phyloP scores from a whole-genome alignment of 2,888 invertebrate species.

The Nasonovia ribisnigri region DNA sequence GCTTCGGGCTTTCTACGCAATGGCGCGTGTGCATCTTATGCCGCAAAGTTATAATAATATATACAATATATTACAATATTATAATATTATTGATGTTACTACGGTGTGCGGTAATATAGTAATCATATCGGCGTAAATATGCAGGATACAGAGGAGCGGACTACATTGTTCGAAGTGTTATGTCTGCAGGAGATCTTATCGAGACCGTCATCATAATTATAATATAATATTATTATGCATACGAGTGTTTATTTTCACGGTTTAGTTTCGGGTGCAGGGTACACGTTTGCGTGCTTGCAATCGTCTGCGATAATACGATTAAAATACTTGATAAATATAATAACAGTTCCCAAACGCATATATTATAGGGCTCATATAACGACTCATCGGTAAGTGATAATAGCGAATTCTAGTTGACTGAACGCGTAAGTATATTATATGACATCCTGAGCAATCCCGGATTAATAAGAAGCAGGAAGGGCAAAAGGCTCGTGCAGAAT shows the following conservation, averaged over 20 bases:
- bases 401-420: neutral
- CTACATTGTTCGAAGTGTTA: neutral
- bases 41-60: neutral
- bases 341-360: neutral
- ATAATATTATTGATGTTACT: neutral
- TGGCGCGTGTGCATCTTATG: neutral
- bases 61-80: neutral
- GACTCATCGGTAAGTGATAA: neutral
- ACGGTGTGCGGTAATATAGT: neutral
- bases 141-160: neutral
- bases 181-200: neutral
- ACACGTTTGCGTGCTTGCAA: neutral
- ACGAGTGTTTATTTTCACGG: neutral
- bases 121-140: neutral
- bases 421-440: neutral
- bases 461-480: neutral
- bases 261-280: neutral
- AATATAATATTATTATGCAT: neutral
- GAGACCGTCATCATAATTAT: neutral
- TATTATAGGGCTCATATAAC: neutral
- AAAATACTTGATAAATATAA: neutral
- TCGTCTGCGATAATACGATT: neutral
- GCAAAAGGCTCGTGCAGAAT: neutral
- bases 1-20: neutral
- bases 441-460: too few species aligned